Evolutionary conservation across 1,140 invertebrate species (phyloP).

Genomic region (Papilio aristodemus): DNA sequence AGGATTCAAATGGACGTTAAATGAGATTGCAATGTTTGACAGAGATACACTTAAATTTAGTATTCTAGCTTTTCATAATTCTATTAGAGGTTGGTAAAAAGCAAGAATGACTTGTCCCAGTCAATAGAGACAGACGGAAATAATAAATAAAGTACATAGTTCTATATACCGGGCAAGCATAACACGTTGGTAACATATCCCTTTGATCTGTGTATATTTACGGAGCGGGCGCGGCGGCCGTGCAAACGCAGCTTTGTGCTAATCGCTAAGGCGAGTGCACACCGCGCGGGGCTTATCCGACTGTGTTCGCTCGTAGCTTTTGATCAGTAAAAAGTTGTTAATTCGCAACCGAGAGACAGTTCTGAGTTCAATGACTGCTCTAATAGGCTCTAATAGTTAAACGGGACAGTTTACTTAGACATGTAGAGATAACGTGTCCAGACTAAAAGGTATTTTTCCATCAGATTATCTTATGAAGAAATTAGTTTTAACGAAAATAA

Average conservation of each 20-base stretch:
- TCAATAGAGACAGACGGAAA: neutral
- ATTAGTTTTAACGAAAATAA: too few species aligned
- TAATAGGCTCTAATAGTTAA: neutral
- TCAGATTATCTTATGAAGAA: too few species aligned
- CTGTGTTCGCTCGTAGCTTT: neutral
- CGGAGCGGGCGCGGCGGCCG: neutral
- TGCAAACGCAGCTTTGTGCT: constrained; percentile 14
- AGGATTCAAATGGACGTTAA: too few species aligned
- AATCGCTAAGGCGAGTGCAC: constrained; percentile 20
- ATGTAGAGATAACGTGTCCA: neutral
- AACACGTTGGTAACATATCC: constrained; percentile 4
- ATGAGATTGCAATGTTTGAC: too few species aligned
- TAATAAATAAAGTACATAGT: neutral
- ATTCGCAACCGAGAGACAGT: neutral
- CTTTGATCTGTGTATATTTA: constrained; percentile 15
- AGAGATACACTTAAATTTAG: too few species aligned
- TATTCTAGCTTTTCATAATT: too few species aligned
- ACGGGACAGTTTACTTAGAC: neutral
- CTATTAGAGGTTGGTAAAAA: too few species aligned
- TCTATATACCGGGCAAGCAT: constrained; percentile 8
- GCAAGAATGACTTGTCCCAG: too few species aligned
- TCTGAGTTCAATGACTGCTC: neutral
- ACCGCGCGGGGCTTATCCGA: neutral
- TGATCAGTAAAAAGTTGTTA: constrained; percentile 20
- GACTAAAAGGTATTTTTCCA: too few species aligned